Conservation (phyloP, 2,888 invertebrate genomes). For the Callosobruchus maculatus region DNA sequence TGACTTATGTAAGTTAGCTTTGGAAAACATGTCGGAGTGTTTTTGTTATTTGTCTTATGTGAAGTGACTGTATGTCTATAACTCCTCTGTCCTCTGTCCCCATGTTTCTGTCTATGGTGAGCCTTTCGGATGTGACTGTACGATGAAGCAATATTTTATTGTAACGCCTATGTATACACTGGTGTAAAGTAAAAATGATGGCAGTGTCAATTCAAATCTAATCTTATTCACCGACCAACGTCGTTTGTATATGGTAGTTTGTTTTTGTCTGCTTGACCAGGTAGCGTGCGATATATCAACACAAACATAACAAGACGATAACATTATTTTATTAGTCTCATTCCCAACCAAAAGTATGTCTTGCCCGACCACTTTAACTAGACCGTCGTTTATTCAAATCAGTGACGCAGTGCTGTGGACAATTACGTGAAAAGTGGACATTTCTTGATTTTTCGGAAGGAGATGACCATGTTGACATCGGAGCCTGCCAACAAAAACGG, state of each 20-base stretch:
- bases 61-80: no score
- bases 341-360: background rate
- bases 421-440: background rate
- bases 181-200: constrained; percentile 13
- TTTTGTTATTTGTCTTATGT: no score
- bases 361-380: background rate
- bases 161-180: background rate
- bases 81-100: no score
- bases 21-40: no score
- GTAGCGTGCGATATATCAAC: background rate
- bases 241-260: background rate
- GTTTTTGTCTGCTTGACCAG: background rate
- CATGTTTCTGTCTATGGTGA: no score
- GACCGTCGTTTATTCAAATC: background rate
- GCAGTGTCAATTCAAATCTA: constrained; percentile 10
- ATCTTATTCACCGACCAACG: background rate
- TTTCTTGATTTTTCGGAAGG: constrained; percentile 2
- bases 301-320: background rate
- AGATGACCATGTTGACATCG: constrained; percentile 29
- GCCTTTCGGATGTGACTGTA: no score
- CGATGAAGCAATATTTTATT: constrained; percentile 5
- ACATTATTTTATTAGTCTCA: background rate
- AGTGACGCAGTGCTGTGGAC: background rate
- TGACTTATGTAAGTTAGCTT: no score
- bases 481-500: constrained; percentile 23